Percentiles rank a stretch among this genome's conserved stretches.
Conservation (phyloP, 2,797 vertebrate species). For the Chloroceryle inda region DNA sequence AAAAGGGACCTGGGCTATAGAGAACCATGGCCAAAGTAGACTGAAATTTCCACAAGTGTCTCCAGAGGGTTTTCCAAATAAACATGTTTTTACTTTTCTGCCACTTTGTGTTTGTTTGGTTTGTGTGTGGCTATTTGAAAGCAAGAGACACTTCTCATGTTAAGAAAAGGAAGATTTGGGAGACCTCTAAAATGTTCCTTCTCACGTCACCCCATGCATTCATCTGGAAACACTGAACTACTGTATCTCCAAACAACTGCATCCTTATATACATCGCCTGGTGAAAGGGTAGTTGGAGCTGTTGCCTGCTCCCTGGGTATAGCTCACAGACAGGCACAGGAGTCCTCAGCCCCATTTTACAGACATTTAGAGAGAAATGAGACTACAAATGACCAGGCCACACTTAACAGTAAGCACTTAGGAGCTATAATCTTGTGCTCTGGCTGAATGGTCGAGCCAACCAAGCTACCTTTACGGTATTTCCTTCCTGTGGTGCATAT, state of each 20-base stretch:
- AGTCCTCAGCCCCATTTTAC: neutral
- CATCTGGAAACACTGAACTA: neutral
- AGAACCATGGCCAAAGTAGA: neutral
- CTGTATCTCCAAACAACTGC: neutral
- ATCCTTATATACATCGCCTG: neutral
- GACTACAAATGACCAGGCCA: neutral
- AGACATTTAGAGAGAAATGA: neutral
- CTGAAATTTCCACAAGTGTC: neutral
- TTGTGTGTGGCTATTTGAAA: neutral
- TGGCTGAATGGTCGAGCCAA: neutral
- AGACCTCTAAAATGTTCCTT: neutral
- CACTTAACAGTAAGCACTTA: slow-evolving; percentile 22
- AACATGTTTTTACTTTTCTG: neutral
- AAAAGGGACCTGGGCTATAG: neutral
- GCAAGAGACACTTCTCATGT: neutral
- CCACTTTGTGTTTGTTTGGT: neutral
- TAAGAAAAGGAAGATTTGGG: neutral
- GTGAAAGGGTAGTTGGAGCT: neutral
- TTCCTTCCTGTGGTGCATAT: slow-evolving; percentile 54
- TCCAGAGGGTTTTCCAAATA: neutral
- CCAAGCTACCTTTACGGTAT: neutral
- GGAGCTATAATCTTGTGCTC: neutral
- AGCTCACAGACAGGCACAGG: neutral
- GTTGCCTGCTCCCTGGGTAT: neutral
- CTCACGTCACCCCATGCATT: neutral